phyloP scores from a whole-genome alignment of 2,113 vertebrate species.

The Pluvialis apricaria region DNA sequence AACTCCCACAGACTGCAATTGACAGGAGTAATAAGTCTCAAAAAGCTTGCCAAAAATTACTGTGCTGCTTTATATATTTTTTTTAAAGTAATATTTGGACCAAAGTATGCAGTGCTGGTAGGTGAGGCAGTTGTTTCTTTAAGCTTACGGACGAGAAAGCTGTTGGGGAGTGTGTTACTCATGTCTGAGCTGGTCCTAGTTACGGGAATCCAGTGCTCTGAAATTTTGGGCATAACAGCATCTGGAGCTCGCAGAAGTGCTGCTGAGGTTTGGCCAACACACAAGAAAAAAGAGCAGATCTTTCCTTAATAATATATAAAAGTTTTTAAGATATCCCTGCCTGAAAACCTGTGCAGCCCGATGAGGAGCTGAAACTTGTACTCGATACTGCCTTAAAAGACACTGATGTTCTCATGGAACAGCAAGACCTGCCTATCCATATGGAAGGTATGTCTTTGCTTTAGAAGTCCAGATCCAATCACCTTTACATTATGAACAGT shows the following conservation, averaged over 20 bases:
- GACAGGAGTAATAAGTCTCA: not conserved
- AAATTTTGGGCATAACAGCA: not conserved
- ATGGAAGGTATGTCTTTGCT: not conserved
- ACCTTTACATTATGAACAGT: not conserved
- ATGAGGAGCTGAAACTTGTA: not conserved
- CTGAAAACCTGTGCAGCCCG: not conserved
- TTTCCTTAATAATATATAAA: not conserved
- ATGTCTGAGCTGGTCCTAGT: conserved; percentile 31
- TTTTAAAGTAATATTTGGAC: not conserved
- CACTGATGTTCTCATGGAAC: not conserved
- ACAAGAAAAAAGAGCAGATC: not conserved
- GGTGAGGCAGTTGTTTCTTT: conserved; percentile 48
- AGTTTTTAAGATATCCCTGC: not conserved
- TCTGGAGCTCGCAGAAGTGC: not conserved
- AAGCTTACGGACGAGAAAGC: conserved; percentile 24
- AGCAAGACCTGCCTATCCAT: not conserved
- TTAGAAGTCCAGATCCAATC: not conserved
- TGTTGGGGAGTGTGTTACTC: conserved; percentile 30
- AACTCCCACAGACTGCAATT: not conserved
- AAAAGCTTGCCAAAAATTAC: conserved; percentile 19
- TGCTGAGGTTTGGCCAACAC: not conserved
- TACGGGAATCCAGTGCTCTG: not conserved
- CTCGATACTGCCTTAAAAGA: not conserved
- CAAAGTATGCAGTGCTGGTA: conserved; percentile 1
- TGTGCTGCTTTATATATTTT: not conserved